Conservation (phyloP, 2,797 vertebrate species). For the Picus viridis region DNA sequence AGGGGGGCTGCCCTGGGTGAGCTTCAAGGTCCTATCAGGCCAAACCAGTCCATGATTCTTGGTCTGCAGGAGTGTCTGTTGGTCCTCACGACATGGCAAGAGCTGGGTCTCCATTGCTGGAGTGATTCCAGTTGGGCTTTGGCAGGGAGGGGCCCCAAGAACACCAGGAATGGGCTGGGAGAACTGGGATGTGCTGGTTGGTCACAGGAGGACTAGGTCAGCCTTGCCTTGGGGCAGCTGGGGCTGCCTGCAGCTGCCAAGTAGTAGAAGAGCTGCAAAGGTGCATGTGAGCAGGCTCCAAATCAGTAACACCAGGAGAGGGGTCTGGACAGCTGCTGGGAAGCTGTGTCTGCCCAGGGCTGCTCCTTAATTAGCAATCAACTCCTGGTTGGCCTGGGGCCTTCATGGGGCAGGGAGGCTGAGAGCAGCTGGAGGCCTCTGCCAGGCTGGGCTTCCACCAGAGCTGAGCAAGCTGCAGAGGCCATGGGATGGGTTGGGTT, state of each 20-base stretch:
- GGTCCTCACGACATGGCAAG: accelerated
- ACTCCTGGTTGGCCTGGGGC: not conserved
- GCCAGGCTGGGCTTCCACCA: not conserved
- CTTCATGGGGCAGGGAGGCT: accelerated
- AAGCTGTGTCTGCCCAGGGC: not conserved
- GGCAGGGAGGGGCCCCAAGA: not conserved
- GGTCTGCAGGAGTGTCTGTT: accelerated
- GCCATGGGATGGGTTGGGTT: too few species aligned
- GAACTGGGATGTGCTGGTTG: accelerated
- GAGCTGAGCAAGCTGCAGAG: not conserved
- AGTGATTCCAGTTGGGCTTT: not conserved
- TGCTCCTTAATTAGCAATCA: not conserved
- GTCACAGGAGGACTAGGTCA: accelerated
- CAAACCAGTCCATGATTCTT: not conserved
- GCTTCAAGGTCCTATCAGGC: not conserved
- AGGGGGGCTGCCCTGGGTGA: not conserved
- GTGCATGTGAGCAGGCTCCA: accelerated
- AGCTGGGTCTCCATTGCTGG: accelerated
- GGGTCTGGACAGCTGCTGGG: not conserved
- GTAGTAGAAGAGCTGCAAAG: too few species aligned
- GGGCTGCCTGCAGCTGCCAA: not conserved
- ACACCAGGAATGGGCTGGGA: not conserved
- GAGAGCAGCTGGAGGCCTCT: accelerated
- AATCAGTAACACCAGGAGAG: not conserved
- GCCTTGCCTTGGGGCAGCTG: not conserved